Evolutionary conservation across 2,797 vertebrate genomes (phyloP).

Genomic region (Dallia pectoralis): DNA sequence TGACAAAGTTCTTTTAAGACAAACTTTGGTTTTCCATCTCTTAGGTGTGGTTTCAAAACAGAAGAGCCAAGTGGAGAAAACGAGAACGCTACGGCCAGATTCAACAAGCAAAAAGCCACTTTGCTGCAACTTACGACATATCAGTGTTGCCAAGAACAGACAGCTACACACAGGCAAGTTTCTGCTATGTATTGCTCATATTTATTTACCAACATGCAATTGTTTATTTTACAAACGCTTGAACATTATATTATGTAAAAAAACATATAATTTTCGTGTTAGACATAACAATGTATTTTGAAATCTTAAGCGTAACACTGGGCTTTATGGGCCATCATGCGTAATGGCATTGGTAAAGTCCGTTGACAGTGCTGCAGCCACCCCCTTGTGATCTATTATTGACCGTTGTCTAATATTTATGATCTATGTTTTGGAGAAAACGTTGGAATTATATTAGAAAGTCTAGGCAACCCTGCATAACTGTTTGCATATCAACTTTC

Average conservation of each 20-base stretch:
- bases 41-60: constrained; percentile 99
- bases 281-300: too few relatives aligned
- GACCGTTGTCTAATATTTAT: neutral
- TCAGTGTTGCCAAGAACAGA: constrained; percentile 93
- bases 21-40: neutral
- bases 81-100: constrained; percentile 97
- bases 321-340: too few relatives aligned
- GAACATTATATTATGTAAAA: neutral
- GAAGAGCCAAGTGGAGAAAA: constrained; percentile 98
- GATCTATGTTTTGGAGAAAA: neutral
- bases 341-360: too few relatives aligned
- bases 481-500: neutral
- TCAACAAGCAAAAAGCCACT: constrained; percentile 96
- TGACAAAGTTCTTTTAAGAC: neutral
- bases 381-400: neutral
- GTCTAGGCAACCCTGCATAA: neutral
- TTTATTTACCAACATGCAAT: neutral
- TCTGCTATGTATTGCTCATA: neutral
- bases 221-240: neutral
- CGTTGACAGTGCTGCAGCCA: neutral
- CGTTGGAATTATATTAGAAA: neutral
- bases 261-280: neutral
- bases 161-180: constrained; percentile 89
- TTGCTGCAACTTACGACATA: constrained; percentile 93
- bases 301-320: too few relatives aligned